Evolutionary conservation across 1,140 invertebrate species (phyloP), one percentile per base, ranked within the genome.

Genomic region (Littorina saxatilis): DNA sequence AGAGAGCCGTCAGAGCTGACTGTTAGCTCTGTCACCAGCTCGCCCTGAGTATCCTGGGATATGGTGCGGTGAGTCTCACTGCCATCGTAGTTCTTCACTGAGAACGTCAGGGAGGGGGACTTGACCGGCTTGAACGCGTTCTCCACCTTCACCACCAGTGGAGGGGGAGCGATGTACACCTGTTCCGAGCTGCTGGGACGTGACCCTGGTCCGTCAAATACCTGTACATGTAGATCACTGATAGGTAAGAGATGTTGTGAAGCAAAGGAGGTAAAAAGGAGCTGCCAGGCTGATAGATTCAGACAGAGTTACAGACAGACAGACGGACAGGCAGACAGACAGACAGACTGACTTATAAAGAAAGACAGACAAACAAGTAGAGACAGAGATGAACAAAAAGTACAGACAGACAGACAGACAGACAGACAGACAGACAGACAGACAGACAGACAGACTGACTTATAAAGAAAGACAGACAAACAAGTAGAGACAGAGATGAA

Each of bases 1-100:
- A 87, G 50, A 76, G 87, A 83, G 55, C 89, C 88, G 80, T 88
- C 85, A 37, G 80, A 72, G 63, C 80, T 84, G 15, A 88, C 72
- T 9, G 86, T 83, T 29, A 88, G 70, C 72, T 88, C 86, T 9
- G 84, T 87, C 0, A 89, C 82, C 17, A 83, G 84, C 82, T 50
- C 85, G 80, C 70, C 84, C 80, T 40, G 61, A 27, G 80, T 27
- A 35, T 87, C 86, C 35, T 90, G 86, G 13, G 81, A 70, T 15
- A 90, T 84, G 0, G 85, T 89, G 35, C 87, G 86, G 37, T 86
- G 83, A 0, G 88, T 89, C 82, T 90, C 86, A 72, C 90, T 91
- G 3, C 90, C 91, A 83, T 92, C 90, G 79, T 92, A 92, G 81
- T 92, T 90, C 55, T 85, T 86, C 50, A 90, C 83, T 43, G 85